These are phyloP conservation scores for Globodera rostochiensis DNA, from an alignment of 1,140 invertebrate species.

Conservation along the genomic window DNA sequence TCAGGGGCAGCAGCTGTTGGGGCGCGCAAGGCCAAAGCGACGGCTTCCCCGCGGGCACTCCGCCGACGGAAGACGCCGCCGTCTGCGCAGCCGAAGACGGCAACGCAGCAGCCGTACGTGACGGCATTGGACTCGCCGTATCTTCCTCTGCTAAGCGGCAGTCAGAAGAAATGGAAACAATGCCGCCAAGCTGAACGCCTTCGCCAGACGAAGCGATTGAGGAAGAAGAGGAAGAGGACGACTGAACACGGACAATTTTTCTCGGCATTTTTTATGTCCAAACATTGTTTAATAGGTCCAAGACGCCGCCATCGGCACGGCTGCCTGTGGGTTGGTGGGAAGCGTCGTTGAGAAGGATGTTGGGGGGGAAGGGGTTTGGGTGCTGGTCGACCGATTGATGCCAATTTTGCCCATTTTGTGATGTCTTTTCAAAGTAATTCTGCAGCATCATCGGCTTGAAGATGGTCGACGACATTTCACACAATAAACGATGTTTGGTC, in stretches of 20 bases:
- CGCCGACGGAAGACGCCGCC: not conserved
- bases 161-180: not conserved
- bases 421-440: constrained; percentile 36
- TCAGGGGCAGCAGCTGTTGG: not conserved
- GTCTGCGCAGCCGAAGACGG: not conserved
- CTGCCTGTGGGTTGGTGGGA: not conserved
- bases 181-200: not conserved
- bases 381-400: constrained; percentile 2
- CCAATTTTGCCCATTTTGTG: constrained; percentile 10
- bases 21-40: not conserved
- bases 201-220: not conserved
- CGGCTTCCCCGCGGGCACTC: not conserved
- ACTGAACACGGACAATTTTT: not conserved
- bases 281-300: not conserved
- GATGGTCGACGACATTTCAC: constrained; percentile 52
- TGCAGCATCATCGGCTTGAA: constrained; percentile 49
- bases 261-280: not conserved
- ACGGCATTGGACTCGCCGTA: not conserved
- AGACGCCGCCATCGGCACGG: not conserved
- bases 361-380: not conserved
- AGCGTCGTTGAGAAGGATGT: constrained; percentile 15
- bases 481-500: constrained; percentile 54
- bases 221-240: constrained; percentile 7
- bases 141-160: constrained; percentile 15
- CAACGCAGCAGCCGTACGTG: not conserved